Conservation (phyloP, 2,113 vertebrate genomes). For the Tachysurus fulvidraco region DNA sequence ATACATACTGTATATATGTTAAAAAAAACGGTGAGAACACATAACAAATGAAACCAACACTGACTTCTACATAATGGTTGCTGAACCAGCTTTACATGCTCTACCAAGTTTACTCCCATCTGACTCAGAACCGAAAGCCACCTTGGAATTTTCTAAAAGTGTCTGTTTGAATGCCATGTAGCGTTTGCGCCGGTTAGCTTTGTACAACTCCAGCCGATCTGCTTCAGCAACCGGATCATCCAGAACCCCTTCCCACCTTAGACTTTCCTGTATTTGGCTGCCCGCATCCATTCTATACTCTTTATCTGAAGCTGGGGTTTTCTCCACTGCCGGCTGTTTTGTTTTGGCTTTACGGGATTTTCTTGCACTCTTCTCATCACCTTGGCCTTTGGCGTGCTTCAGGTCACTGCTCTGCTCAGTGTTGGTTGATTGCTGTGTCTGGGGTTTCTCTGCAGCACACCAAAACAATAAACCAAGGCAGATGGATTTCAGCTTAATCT, state of each 20-base stretch:
- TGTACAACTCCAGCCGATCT: constrained; percentile 76
- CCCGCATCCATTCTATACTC: constrained; percentile 51
- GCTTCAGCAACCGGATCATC: constrained; percentile 79
- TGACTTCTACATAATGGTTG: not conserved
- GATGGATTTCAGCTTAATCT: constrained; percentile 33
- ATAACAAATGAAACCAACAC: not conserved
- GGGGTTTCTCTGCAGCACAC: constrained; percentile 65
- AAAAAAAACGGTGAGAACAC: not conserved
- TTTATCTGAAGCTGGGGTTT: rapidly evolving
- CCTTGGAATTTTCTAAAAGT: constrained; percentile 42
- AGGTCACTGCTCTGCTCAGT: constrained; percentile 45
- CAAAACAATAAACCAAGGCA: constrained; percentile 3
- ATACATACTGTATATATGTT: not conserved
- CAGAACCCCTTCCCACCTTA: constrained; percentile 83
- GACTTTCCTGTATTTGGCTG: constrained; percentile 67
- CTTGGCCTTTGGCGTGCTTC: constrained; percentile 30
- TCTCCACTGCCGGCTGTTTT: constrained; percentile 27
- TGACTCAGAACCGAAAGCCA: not conserved
- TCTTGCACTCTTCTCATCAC: constrained; percentile 38
- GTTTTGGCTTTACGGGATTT: constrained; percentile 37
- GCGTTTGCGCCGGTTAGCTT: constrained; percentile 77
- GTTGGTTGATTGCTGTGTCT: constrained; percentile 45
- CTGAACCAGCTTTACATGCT: constrained; percentile 10
- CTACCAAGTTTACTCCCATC: constrained; percentile 8
- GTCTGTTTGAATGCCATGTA: constrained; percentile 74